Conservation (phyloP, 2,797 vertebrate genomes). For the Pyrrhura leucotis region DNA sequence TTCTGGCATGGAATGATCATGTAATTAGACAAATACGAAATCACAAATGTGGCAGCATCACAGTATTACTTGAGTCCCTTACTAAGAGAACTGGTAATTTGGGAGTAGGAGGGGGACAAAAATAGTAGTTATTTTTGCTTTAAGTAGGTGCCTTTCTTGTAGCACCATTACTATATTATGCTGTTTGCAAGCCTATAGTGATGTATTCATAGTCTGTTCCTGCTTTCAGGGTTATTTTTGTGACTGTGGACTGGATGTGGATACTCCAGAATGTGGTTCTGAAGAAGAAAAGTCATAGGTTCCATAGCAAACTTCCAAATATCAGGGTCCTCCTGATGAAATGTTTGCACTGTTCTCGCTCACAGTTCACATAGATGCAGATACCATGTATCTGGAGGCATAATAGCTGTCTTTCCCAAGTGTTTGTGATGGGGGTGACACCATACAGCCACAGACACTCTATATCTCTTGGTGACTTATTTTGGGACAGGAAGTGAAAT, state of each 20-base stretch:
- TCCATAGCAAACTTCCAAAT: neutral
- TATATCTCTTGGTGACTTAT: neutral
- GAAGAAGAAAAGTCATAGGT: neutral
- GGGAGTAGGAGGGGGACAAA: neutral
- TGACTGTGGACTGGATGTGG: neutral
- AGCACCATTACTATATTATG: neutral
- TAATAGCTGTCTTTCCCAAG: neutral
- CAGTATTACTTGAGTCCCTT: neutral
- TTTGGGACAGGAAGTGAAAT: neutral
- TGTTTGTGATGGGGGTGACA: neutral
- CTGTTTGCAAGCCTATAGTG: neutral
- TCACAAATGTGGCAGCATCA: neutral
- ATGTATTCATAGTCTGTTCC: neutral
- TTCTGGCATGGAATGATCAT: neutral
- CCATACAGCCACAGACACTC: neutral
- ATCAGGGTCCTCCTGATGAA: neutral
- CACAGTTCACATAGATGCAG: neutral
- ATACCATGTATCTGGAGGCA: neutral
- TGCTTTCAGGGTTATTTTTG: neutral
- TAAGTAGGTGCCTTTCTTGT: neutral
- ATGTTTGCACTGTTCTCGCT: neutral
- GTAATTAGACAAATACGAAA: rapidly evolving
- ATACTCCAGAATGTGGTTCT: neutral
- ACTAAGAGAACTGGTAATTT: neutral
- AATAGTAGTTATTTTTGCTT: neutral